Base-by-base conservation (phyloP, 2,113 vertebrate species). In the Mola mola region DNA sequence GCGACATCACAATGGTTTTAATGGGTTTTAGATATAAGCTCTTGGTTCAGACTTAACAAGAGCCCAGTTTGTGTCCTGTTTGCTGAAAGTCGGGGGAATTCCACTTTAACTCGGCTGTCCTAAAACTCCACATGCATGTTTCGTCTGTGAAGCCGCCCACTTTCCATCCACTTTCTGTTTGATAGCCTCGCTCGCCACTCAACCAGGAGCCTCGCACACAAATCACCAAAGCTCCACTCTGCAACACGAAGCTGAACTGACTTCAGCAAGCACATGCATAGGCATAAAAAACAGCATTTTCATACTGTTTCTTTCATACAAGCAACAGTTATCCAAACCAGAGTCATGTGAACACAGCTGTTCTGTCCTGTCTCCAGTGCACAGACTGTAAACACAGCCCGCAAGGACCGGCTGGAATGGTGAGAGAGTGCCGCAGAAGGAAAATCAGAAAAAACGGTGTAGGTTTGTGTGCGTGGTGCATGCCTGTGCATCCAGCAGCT, bases 81-180 rank as follows among this genome's bases (percentile, higher is more conserved):
- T 20, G 56, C 13, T 38, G 11, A 48, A 59, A 61, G 43, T 63
- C 19, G 2, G 19, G 17, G 61, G 63, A 60, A 74, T 82, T 73
- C 79, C 25, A 67, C 41, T 17, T 7, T 7, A 36, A 15, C 36
- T 76, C 46, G 11, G 10, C 59, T 36, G 56, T 41, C 28, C 28
- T 52, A 40, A 75, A 84, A 66, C 43, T 52, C 56, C 16, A 34
- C 51, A 52, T 47, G 41, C 53, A 58, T 1, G 31, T 42, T 65
- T 67, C 63, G 51, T 71, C 34, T 29, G 42, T 22, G 66, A 61
- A 81, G 37, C 68, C 75, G n/a, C 24, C 51, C 70, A 62, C 67
- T 84, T 69, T 78, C 59, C 62, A 51, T 50, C 72, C 75, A 67
- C 76, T 64, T 69, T 72, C 33, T 6, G 24, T 69, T 83, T 79